A percentile compares a stretch with the other conserved stretches of the same genome.
Evolutionary conservation across 2,113 vertebrate genomes (phyloP).

Genomic region (Cariama cristata): DNA sequence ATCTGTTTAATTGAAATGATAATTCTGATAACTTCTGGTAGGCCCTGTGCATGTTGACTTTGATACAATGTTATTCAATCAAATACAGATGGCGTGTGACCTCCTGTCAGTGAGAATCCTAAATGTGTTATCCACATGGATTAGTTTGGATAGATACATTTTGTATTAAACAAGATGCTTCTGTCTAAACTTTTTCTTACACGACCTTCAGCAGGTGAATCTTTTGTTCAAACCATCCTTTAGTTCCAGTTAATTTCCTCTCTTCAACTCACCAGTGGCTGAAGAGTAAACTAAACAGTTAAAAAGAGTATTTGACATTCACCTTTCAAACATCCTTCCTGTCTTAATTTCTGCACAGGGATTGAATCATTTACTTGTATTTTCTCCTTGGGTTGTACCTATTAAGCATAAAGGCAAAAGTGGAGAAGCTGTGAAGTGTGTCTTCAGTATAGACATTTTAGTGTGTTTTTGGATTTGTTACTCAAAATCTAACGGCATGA

Average conservation of each 20-base stretch:
- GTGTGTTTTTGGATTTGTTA: not conserved
- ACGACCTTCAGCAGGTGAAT: constrained; percentile 26
- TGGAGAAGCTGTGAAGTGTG: not conserved
- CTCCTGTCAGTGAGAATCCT: constrained; percentile 43
- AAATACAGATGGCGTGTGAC: constrained; percentile 49
- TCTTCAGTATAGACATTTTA: not conserved
- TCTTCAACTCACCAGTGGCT: not conserved
- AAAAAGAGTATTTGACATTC: not conserved
- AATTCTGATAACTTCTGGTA: constrained; percentile 76
- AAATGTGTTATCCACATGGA: constrained; percentile 46
- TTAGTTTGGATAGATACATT: constrained; percentile 32
- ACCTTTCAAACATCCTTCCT: constrained; percentile 1
- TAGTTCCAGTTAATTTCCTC: not conserved
- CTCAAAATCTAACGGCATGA: not conserved
- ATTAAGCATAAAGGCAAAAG: not conserved
- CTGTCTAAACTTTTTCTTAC: constrained; percentile 22
- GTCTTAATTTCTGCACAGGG: not conserved
- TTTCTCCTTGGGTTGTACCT: not conserved
- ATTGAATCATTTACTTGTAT: not conserved
- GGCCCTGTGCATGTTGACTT: constrained; percentile 66
- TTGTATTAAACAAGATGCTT: constrained; percentile 44
- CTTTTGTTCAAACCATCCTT: constrained; percentile 6
- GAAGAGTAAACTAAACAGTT: not conserved
- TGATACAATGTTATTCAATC: constrained; percentile 69
- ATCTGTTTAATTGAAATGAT: constrained; percentile 88